Evolutionary conservation across 2,797 vertebrate species (phyloP).

Genomic region (Syngnathus acus): DNA sequence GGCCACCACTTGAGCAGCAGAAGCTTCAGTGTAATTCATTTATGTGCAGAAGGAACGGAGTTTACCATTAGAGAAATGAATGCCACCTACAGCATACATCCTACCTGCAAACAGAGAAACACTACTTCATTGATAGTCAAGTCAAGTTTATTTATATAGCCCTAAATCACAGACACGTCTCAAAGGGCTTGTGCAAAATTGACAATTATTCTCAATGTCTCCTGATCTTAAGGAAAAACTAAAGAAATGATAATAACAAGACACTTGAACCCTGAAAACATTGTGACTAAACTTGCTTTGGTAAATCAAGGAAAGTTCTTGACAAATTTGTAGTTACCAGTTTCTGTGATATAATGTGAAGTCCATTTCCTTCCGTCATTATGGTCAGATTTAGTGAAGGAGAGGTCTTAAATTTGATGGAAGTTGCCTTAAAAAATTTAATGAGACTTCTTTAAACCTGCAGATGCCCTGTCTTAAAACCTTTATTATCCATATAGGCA

Average conservation of each 20-base stretch:
- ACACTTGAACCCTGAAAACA: constrained; percentile 13
- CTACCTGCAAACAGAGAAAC: constrained; percentile 29
- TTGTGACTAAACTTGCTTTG: neutral
- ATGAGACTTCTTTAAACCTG: neutral
- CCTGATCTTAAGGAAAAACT: no score
- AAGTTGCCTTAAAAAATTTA: neutral
- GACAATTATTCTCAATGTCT: no score
- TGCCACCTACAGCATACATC: constrained; percentile 49
- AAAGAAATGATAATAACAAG: neutral
- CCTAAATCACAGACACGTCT: no score
- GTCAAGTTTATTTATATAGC: no score
- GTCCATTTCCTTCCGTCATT: neutral
- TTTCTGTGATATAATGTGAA: neutral
- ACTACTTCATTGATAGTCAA: neutral
- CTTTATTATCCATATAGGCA: neutral
- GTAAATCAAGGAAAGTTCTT: neutral
- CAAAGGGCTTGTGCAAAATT: no score
- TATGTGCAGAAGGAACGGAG: constrained; percentile 58
- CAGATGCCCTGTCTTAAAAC: neutral
- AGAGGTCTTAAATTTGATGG: constrained; percentile 1
- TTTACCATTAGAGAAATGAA: constrained; percentile 71
- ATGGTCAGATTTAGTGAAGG: neutral
- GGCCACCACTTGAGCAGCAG: constrained; percentile 64
- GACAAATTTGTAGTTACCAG: neutral
- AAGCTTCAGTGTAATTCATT: constrained; percentile 62